Base-by-base conservation (phyloP, 2,888 invertebrate genomes). In the Aromia moschata region DNA sequence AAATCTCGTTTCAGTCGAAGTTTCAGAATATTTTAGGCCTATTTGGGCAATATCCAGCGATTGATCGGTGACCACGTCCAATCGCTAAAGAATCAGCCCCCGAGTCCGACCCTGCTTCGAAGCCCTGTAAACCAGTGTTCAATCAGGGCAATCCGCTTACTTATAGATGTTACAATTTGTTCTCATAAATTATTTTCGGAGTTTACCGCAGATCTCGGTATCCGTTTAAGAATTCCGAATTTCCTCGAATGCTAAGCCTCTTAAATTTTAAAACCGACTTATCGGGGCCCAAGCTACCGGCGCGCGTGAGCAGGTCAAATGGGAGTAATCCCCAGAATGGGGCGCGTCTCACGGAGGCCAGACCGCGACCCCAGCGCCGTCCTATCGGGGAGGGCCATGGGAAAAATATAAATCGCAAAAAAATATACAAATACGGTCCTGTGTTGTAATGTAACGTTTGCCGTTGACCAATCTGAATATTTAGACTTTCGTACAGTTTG, bases 201-300 rank as follows among this genome's bases (percentile, higher is more conserved):
- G 30, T 11, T 12, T 17, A 37, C 37, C 49, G 37, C 49, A 37
- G 18, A 38, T 38, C 49, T 15, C 11, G 20, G 33, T 14, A 14
- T 25, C 25, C 25, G 37, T 49, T 38, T 25, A 25, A 36, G 37
- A 14, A 20, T 49, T 18, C 47, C 3, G 46, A 31, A n/a, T 46
- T 46, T 46, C 25, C 20, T 12, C 38, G 25, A 47, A 36, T 25
- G 18, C 15, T 49, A 49, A 49, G 25, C 49, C 25, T 25, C 49
- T 49, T 49, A 49, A 14, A 14, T 49, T 49, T n/a, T 38, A 38
- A 38, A 25, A 30, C 30, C 44, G 15, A 30, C 44, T 38, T 20
- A 37, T 47, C 18, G 33, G 17, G 18, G 36, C 9, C 16, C 25
- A 20, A 38, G 14, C 9, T 25, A 25, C 25, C 38, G 33, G 5